Evolutionary conservation across 2,888 invertebrate genomes (phyloP).

Genomic region (Phaedon cochleariae): DNA sequence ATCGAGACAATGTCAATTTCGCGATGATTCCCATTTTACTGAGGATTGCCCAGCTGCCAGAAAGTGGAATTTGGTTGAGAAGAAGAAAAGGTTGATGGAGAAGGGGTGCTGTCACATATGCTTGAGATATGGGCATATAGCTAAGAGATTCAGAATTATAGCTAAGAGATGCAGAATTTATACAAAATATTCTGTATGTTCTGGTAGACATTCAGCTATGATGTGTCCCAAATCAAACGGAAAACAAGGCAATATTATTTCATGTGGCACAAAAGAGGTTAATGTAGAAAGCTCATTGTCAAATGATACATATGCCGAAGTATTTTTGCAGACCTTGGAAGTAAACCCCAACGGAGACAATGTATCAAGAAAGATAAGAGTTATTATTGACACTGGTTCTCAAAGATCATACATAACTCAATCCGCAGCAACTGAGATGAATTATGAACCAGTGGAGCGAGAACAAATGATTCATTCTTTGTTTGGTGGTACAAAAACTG

Average conservation of each 20-base stretch:
- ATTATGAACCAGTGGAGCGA: not conserved
- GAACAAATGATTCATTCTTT: not conserved
- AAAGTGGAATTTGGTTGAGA: not conserved
- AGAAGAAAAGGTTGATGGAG: not conserved
- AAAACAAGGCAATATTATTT: not conserved
- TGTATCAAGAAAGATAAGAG: not conserved
- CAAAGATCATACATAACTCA: not conserved
- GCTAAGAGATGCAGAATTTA: not conserved
- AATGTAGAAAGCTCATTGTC: too few species aligned
- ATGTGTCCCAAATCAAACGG: not conserved
- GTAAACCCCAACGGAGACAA: not conserved
- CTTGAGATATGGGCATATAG: slow-evolving; percentile 3
- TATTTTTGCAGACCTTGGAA: not conserved
- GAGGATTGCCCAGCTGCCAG: not conserved
- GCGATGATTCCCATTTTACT: not conserved
- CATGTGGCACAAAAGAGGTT: too few species aligned
- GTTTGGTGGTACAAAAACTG: not conserved
- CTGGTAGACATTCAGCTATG: not conserved
- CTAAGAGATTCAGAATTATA: too few species aligned
- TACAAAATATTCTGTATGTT: not conserved
- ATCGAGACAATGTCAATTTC: not conserved
- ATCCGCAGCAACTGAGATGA: not conserved
- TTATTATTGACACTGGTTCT: not conserved
- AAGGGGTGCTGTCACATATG: not conserved
- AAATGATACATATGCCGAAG: not conserved